Evolutionary conservation across 2,797 vertebrate species (phyloP).

Genomic region (Pelobates cultripes): DNA sequence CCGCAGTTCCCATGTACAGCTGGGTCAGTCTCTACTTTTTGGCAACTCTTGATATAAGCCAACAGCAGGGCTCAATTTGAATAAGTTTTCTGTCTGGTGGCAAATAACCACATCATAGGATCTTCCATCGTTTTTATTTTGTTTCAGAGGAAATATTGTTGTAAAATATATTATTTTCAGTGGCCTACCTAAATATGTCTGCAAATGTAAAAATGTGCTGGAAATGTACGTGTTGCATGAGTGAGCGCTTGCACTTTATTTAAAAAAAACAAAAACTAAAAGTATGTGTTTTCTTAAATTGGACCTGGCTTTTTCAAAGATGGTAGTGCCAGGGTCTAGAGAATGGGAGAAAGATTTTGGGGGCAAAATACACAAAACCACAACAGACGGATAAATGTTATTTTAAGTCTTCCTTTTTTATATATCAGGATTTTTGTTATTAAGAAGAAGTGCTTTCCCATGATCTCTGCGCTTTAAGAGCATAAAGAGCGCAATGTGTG

Average conservation of each 20-base stretch:
- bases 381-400: slow-evolving; percentile 2
- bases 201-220: slow-evolving; percentile 1
- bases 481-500: too few relatives aligned
- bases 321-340: neutral
- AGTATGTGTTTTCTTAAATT: neutral
- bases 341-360: neutral
- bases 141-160: slow-evolving; percentile 15
- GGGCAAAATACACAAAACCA: neutral
- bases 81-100: neutral
- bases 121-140: slow-evolving; percentile 30
- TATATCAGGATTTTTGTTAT: slow-evolving; percentile 8
- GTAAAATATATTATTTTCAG: slow-evolving; percentile 28
- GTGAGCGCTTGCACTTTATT: slow-evolving; percentile 36
- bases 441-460: neutral
- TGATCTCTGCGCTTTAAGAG: too few relatives aligned
- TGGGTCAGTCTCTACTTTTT: too few relatives aligned
- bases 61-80: neutral
- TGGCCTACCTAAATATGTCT: slow-evolving; percentile 11
- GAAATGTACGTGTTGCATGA: slow-evolving; percentile 23
- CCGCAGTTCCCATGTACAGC: too few relatives aligned
- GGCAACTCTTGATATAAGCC: neutral
- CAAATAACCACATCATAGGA: neutral
- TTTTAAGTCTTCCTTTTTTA: slow-evolving; percentile 50
- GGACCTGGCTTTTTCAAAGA: neutral
- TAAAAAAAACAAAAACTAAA: neutral